These are phyloP conservation scores for Drosophila algonquin DNA, from an alignment of 2,888 invertebrate genomes.

Conservation along the genomic window DNA sequence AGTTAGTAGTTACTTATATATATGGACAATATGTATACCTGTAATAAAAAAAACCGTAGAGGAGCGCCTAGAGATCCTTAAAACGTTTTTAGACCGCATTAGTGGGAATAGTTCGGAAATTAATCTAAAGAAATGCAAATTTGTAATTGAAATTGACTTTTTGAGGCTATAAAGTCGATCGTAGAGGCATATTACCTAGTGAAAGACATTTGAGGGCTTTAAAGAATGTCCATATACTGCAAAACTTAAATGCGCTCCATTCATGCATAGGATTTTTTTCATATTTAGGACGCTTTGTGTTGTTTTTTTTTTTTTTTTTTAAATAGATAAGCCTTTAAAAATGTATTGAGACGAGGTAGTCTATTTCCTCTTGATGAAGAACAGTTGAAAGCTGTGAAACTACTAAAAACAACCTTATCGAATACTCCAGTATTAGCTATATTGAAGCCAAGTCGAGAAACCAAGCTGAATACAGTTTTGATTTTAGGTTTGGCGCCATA, in stretches of 20 bases:
- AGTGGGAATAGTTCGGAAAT: no score
- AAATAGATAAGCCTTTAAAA: no score
- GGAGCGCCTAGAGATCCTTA: no score
- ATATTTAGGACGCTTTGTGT: no score
- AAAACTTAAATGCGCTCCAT: not conserved
- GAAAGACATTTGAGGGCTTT: not conserved
- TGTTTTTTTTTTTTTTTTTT: no score
- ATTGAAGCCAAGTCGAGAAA: not conserved
- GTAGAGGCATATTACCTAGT: not conserved
- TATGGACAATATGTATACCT: no score
- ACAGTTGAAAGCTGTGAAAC: not conserved
- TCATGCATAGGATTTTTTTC: not conserved
- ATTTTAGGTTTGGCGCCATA: not conserved
- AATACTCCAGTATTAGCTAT: not conserved
- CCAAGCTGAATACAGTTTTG: not conserved
- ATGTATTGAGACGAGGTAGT: not conserved
- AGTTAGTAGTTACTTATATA: no score
- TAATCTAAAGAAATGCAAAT: no score
- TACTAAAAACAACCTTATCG: not conserved
- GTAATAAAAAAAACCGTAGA: no score
- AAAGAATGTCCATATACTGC: not conserved
- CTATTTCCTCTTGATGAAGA: slow-evolving; percentile 1
- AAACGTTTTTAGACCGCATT: no score
- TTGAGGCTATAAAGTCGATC: not conserved
- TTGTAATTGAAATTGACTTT: no score